Base-by-base conservation (phyloP, 1,140 invertebrate species). In the Hyles euphorbiae region DNA sequence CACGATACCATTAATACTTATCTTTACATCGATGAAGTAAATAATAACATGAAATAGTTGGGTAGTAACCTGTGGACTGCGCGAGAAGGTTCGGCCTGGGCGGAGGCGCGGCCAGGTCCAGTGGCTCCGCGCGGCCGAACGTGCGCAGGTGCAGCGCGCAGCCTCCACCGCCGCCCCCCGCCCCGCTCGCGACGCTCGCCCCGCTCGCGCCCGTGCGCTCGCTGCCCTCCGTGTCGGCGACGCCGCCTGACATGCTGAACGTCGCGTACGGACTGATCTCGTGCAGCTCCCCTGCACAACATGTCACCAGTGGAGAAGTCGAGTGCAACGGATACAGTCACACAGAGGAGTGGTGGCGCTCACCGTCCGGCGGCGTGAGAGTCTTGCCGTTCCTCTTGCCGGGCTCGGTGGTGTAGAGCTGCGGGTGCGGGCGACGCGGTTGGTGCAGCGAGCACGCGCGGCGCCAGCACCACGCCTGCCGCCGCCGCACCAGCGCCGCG, bases 231-330 rank as follows among this genome's bases (percentile, higher is more conserved):
- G 36, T 40, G 36, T 40, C 36, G 36, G 36, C 36, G 8, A 40
- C 36, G 8, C 36, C 36, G 34, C 84, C 78, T 55, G 93, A 91
- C 55, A 95, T 93, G 74, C 93, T 95, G 84, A 95, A 96, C 53
- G 94, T 96, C 11, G 94, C 95, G 86, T 96, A 96, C 0, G 95
- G 94, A 69, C 94, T 95, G 65, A 96, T 95, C 78, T 95, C 94
- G 74, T 95, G 95, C 90, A 93, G 91, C 83, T 94, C 93, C 33
- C 62, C 70, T 80, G 56, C 11, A 36, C n/a, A 48, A 33, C 50
- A 51, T 0, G 9, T 3, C 10, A 3, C 10, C 4, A 8, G 4
- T 8, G 10, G 10, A 2, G 46, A 8, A 47, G 5, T 11, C 4
- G 4, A 5, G 36, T 40, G 2, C 5, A 5, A 40, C 10, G 46